A percentile compares a stretch with the other conserved stretches of the same genome.
phyloP scores from a whole-genome alignment of 2,113 vertebrate species.

The Sialia sialis region DNA sequence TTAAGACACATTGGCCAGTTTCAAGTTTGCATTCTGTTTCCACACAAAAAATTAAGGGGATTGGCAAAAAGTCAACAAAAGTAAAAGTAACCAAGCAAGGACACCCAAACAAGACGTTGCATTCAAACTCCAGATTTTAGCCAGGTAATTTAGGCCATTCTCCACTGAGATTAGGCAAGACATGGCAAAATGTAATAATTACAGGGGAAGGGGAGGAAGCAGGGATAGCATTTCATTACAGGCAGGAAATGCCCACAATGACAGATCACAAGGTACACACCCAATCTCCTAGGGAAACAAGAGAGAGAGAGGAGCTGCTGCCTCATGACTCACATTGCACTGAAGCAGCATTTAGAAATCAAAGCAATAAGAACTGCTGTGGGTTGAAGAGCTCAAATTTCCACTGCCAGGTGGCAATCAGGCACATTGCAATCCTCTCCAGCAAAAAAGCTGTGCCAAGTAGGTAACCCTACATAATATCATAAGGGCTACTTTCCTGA shows the following conservation, averaged over 20 bases:
- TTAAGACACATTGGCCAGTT: background rate
- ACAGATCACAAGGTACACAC: fast-evolving
- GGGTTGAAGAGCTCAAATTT: background rate
- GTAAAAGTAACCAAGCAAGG: background rate
- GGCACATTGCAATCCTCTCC: background rate
- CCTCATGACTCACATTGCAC: background rate
- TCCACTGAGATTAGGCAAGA: background rate
- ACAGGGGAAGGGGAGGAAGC: fast-evolving
- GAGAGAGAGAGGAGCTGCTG: fast-evolving
- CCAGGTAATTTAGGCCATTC: background rate
- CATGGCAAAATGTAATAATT: background rate
- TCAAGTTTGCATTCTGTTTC: background rate
- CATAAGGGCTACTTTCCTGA: background rate
- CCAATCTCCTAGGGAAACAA: background rate
- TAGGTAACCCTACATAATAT: background rate
- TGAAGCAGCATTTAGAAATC: background rate
- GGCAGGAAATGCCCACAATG: background rate
- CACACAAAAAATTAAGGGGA: background rate
- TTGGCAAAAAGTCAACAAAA: background rate
- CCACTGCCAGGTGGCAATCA: fast-evolving
- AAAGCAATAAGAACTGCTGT: background rate
- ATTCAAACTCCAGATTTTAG: background rate
- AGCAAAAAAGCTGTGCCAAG: background rate
- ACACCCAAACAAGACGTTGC: background rate
- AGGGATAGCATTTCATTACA: background rate